phyloP scores from a whole-genome alignment of 2,888 invertebrate genomes.

The Cheilosia impressa region DNA sequence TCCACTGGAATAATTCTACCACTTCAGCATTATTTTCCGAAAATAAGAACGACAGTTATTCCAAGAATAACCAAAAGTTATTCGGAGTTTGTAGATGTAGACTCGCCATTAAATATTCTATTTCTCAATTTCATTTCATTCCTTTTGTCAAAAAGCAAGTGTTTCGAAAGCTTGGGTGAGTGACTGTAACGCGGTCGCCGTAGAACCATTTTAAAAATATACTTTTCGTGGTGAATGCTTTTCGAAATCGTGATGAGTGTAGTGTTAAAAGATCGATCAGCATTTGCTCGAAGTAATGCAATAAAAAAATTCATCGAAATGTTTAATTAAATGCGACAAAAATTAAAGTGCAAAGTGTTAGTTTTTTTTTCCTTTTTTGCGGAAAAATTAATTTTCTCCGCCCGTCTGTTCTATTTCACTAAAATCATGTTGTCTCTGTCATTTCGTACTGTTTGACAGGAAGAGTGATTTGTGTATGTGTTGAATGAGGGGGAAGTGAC shows the following conservation, averaged over 20 bases:
- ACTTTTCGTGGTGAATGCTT: conserved; percentile 26
- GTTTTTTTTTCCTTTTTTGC: conserved; percentile 37
- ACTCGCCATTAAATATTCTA: conserved; percentile 17
- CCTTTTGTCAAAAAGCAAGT: conserved; percentile 64
- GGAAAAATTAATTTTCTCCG: conserved; percentile 70
- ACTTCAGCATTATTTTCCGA: too few species aligned
- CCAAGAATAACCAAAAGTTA: background rate
- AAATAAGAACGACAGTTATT: too few species aligned
- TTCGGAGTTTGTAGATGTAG: conserved; percentile 1
- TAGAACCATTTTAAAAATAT: conserved; percentile 33
- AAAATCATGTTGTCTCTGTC: conserved; percentile 50
- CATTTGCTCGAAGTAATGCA: conserved; percentile 1
- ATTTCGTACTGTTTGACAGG: conserved; percentile 24
- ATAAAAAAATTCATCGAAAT: conserved; percentile 25
- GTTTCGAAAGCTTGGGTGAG: conserved; percentile 62
- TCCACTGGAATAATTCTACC: too few species aligned
- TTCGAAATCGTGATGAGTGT: conserved; percentile 21
- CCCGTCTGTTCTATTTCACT: conserved; percentile 55
- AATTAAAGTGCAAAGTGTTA: conserved; percentile 27
- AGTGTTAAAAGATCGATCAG: conserved; percentile 3
- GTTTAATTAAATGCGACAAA: conserved; percentile 33
- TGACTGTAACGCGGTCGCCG: conserved; percentile 61
- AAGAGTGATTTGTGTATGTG: conserved; percentile 35
- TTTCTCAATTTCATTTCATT: conserved; percentile 38
- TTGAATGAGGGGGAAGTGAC: conserved; percentile 64